Conservation (phyloP, 2,113 vertebrate species). For the Hydrochoerus hydrochaeris region DNA sequence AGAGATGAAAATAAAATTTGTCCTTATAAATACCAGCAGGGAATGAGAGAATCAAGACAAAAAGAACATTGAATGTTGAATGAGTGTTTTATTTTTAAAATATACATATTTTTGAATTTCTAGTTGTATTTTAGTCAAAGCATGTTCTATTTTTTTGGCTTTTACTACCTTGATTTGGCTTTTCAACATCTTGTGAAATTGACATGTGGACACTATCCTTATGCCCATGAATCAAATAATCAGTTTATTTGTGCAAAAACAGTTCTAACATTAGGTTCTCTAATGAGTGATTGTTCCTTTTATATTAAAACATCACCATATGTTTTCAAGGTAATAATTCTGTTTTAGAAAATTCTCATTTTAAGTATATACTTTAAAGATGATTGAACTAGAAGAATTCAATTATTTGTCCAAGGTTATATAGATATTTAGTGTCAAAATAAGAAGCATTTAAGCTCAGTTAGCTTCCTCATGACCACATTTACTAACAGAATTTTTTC, state of each 20-base stretch:
- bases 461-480: not conserved
- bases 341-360: not conserved
- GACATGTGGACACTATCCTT: not conserved
- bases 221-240: not conserved
- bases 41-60: not conserved
- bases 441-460: not conserved
- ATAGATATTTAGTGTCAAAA: not conserved
- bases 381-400: not conserved
- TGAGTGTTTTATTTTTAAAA: not conserved
- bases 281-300: not conserved
- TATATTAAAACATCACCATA: conserved; percentile 8
- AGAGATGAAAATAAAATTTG: conserved; percentile 11
- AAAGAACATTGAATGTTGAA: not conserved
- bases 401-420: not conserved
- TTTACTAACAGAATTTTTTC: not conserved
- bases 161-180: not conserved
- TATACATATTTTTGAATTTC: not conserved
- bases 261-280: not conserved
- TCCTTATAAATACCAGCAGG: conserved; percentile 27
- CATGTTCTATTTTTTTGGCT: not conserved
- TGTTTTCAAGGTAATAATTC: not conserved
- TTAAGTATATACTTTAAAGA: not conserved
- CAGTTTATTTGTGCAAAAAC: not conserved
- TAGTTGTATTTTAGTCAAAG: not conserved
- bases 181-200: conserved; percentile 24